Evolutionary conservation across 2,888 invertebrate species (phyloP).

Genomic region (Corbicula japonica): DNA sequence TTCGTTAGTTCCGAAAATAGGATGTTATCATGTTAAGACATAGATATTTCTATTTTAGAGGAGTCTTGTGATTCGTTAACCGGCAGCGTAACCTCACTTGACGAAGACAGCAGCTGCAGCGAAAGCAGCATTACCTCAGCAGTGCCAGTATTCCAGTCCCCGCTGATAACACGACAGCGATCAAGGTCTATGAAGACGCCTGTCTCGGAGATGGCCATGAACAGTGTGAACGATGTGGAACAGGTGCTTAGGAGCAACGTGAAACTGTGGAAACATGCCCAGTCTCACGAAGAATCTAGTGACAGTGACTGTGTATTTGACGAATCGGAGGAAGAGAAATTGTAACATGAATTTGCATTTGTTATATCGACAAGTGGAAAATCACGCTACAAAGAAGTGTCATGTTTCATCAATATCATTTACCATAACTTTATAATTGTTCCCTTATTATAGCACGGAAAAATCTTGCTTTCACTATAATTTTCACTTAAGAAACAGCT

Average conservation of each 20-base stretch:
- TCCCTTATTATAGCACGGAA: too few species aligned
- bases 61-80: slow-evolving; percentile 53
- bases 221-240: slow-evolving; percentile 54
- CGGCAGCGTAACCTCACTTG: slow-evolving; percentile 53
- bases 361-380: slow-evolving; percentile 11
- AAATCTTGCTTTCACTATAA: too few species aligned
- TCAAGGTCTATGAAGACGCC: slow-evolving; percentile 43
- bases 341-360: slow-evolving; percentile 3
- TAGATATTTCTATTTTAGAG: slow-evolving; percentile 1
- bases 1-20: too few species aligned
- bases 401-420: too few species aligned
- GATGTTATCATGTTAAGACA: too few species aligned
- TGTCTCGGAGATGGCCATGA: neutral
- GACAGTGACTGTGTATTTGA: slow-evolving; percentile 55
- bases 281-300: slow-evolving; percentile 16
- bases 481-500: too few species aligned
- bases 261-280: slow-evolving; percentile 68
- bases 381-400: slow-evolving; percentile 2
- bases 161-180: slow-evolving; percentile 37
- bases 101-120: slow-evolving; percentile 34
- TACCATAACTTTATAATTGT: too few species aligned
- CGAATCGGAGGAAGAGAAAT: slow-evolving; percentile 46
- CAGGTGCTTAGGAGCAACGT: slow-evolving; percentile 70
- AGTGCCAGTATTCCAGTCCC: slow-evolving; percentile 54
- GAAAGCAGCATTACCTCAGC: slow-evolving; percentile 44